A percentile compares a stretch with the other conserved stretches of the same genome.
Evolutionary conservation across 53 echinoderm and acorn worm species (phyloP).

Genomic region (Echinarachnius parma): DNA sequence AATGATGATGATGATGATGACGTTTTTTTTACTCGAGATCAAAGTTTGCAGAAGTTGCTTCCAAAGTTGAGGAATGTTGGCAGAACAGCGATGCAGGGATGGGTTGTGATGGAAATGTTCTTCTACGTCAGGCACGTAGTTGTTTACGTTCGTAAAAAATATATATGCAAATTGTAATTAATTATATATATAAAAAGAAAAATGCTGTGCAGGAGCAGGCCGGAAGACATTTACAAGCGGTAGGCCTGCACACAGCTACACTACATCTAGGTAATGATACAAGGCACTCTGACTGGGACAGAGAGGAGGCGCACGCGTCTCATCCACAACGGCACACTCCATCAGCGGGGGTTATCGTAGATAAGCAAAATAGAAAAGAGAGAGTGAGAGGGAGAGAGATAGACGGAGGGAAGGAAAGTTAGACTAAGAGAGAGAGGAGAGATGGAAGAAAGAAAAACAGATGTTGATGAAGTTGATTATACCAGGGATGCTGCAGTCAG

Average conservation of each 20-base stretch:
- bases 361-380: no score
- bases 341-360: conserved; percentile 26
- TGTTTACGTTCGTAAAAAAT: conserved; percentile 30
- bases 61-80: conserved; percentile 26
- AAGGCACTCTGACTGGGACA: conserved; percentile 18
- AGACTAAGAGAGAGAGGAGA: no score
- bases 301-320: conserved; percentile 18
- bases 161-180: conserved; percentile 14
- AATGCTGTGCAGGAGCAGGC: conserved; percentile 13
- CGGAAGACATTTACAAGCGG: conserved; percentile 36
- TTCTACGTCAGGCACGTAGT: no score
- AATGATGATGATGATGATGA: conserved; percentile 15
- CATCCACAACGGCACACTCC: conserved; percentile 15
- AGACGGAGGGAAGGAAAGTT: background rate
- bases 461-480: conserved; percentile 46
- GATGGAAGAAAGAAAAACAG: conserved; percentile 17
- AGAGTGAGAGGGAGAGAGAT: conserved; percentile 5
- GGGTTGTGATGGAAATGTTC: background rate
- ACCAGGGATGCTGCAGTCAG: conserved; percentile 40
- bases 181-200: conserved; percentile 22
- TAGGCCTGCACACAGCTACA: conserved; percentile 42
- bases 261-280: conserved; percentile 45
- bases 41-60: conserved; percentile 2
- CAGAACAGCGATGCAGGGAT: conserved; percentile 4
- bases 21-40: background rate